A percentile compares a stretch with the other conserved stretches of the same genome.
phyloP scores from a whole-genome alignment of 2,113 vertebrate genomes.

The Grammomys surdaster region DNA sequence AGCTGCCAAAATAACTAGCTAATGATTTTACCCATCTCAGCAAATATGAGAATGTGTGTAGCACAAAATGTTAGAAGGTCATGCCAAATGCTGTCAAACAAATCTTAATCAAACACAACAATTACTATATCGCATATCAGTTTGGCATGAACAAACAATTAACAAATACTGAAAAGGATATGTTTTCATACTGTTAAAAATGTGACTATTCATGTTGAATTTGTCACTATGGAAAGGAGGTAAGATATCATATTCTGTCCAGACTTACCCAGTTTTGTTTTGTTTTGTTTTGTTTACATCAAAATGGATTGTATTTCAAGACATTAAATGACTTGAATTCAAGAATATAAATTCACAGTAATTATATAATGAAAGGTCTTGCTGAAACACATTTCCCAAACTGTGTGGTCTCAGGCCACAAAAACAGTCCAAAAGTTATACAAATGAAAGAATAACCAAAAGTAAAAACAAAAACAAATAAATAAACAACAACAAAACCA shows the following conservation, averaged over 20 bases:
- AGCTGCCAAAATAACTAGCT: background rate
- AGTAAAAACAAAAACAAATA: background rate
- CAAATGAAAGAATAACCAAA: slow-evolving; percentile 4
- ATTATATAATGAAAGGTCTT: background rate
- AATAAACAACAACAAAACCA: background rate
- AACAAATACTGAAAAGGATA: background rate
- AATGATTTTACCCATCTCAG: background rate
- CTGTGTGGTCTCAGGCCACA: background rate
- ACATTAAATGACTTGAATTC: background rate
- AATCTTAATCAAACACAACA: background rate
- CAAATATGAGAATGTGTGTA: background rate
- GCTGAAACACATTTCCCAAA: background rate
- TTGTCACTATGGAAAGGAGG: background rate
- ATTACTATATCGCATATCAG: background rate
- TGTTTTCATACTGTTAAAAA: background rate
- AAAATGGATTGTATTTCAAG: background rate
- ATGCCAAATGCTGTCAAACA: background rate
- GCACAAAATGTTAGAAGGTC: background rate
- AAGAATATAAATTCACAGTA: background rate
- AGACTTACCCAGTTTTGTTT: background rate
- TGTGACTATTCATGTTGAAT: background rate
- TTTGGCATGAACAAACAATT: background rate
- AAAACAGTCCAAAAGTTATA: background rate
- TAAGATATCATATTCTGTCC: background rate
- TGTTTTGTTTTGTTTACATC: no score